These are phyloP conservation scores for Trissolcus brochymenae DNA, from an alignment of 2,888 invertebrate genomes.

Conservation along the genomic window DNA sequence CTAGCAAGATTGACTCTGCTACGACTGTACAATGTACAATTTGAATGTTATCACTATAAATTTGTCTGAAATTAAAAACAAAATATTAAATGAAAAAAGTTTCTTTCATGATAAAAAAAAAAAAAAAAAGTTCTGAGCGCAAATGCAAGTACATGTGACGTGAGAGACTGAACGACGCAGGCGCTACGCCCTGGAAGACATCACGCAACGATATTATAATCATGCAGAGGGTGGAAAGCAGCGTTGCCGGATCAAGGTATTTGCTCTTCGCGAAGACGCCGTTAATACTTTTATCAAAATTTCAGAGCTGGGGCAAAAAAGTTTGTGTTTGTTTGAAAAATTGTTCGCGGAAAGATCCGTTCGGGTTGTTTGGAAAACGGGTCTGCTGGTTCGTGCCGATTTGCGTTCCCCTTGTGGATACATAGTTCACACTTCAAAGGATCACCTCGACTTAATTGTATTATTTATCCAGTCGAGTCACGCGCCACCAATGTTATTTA, in stretches of 20 bases:
- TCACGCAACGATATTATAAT: conserved; percentile 21
- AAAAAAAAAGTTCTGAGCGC: background rate
- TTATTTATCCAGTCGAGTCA: conserved; percentile 52
- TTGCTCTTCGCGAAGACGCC: background rate
- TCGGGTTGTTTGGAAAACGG: conserved; percentile 14
- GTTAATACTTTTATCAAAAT: background rate
- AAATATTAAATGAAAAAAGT: background rate
- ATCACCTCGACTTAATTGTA: conserved; percentile 50
- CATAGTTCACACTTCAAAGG: conserved; percentile 46
- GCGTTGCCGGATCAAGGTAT: conserved; percentile 21
- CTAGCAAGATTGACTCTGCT: background rate
- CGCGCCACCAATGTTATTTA: conserved; percentile 47
- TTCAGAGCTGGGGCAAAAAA: background rate
- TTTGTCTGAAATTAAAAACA: background rate
- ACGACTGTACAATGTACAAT: background rate
- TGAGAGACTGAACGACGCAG: conserved; percentile 1
- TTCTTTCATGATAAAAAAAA: background rate
- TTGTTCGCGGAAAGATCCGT: background rate
- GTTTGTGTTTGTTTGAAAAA: background rate
- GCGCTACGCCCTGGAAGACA: conserved; percentile 25
- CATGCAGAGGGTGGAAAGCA: conserved; percentile 23
- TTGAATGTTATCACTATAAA: background rate
- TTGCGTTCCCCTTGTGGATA: conserved; percentile 26
- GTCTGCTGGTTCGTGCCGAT: conserved; percentile 25
- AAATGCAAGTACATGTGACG: background rate